Evolutionary conservation across 2,888 invertebrate species (phyloP), one percentile per base, ranked within the genome.

Genomic region (Andrena marginata): DNA sequence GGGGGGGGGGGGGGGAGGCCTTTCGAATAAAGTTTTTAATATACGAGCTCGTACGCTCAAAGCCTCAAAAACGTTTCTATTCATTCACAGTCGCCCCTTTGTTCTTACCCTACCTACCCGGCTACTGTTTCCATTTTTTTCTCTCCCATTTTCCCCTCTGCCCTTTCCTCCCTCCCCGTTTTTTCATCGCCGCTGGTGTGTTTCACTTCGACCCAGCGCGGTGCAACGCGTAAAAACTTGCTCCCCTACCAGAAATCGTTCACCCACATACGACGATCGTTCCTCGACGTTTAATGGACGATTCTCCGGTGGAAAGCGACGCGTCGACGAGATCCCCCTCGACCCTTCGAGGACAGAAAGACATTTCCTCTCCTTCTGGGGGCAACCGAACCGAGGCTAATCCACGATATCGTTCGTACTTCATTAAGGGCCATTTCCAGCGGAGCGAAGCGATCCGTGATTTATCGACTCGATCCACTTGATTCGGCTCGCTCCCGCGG

Each of bases 391-490:
- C 80, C 87, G 87, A 65, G 75, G 82, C 89, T 89, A 88, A 88
- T 88, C 89, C 84, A 86, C 84, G 87, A 87, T 87, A 88, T 89
- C 88, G 89, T 87, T 86, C 89, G 88, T 88, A 89, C 87, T 86
- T 88, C 88, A 89, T 88, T 89, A 88, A 88, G 86, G 86, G 78
- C 80, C 76, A 85, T 86, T 85, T 82, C 78, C 77, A 84, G 63
- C 78, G 87, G 85, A 81, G 81, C 85, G 79, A 63, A 76, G 70
- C 84, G 85, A 87, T 80, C 74, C 78, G 79, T 87, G 89, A 88
- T 89, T 88, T 89, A 88, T 84, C 72, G 81, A 75, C 83, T 70
- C 83, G 68, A 73, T 77, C 73, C 72, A 73, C 83, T 84, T 67
- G 75, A 81, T 82, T 84, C 79, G 78, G 75, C 35, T 74, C 78